Base-by-base conservation (phyloP, 2,797 vertebrate genomes). In the Cottoperca gobio region DNA sequence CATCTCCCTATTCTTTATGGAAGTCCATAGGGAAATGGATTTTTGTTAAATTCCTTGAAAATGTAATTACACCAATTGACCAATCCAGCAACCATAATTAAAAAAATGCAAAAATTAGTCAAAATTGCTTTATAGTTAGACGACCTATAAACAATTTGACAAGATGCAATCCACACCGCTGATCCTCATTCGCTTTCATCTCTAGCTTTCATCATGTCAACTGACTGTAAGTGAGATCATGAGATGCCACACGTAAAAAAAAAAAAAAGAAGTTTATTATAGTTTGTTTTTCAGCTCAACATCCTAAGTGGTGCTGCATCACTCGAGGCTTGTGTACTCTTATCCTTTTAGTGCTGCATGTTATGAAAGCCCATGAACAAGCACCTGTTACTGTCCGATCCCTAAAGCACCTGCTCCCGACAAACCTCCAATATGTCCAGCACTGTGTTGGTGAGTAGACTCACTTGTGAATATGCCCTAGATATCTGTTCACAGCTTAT, bases 401-500 rank as follows among this genome's bases (percentile, higher is more conserved):
- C 67, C 74, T n/a, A 6, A 63, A 86, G 83, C 72, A 85, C 86
- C 78, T 82, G 76, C 83, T 74, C 4, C 48, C 39, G 73, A 63
- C 87, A 81, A 62, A 43, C 75, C 55, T 76, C 82, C 88, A 90
- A 88, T 91, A 93, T 91, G 90, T 86, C 85, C 75, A 31, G 46
- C 73, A 12, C 70, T 4, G 61, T 70, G 69, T 85, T 2, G 13
- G 39, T 54, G 39, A 67, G 59, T 40, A 3, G 52, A 59, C 86
- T 84, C 75, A 84, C 80, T 89, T 60, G 84, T 88, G 86, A 91
- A 91, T 87, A 86, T 90, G 89, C 87, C 82, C 74, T 82, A 89
- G 77, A 91, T 88, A 89, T 88, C 76, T 61, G 82, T 90, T 91
- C 84, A 91, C 88, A 92, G 91, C 78, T 91, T 88, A 89, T 66